Conservation (phyloP, 2,113 vertebrate species). For the Grantiella picta region DNA sequence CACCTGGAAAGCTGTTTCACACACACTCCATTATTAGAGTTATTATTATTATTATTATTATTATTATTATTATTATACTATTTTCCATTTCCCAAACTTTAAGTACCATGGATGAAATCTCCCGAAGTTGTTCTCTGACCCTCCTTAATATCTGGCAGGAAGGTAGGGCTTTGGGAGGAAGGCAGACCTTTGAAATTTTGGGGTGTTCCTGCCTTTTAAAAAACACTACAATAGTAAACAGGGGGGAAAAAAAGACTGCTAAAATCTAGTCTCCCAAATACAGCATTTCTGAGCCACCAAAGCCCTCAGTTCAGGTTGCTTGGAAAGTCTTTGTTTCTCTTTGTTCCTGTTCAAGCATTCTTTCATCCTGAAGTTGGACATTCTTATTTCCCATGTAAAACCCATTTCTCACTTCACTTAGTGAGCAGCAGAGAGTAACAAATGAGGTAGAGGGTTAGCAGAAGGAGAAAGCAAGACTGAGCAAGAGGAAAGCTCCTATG, state of each 20-base stretch:
- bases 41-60: background rate
- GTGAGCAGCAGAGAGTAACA: background rate
- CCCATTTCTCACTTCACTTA: background rate
- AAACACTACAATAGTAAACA: background rate
- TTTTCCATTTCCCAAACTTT: background rate
- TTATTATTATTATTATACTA: background rate
- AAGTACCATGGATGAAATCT: background rate
- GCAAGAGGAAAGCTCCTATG: background rate
- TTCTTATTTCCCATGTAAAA: background rate
- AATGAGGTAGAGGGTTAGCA: background rate
- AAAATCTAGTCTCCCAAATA: background rate
- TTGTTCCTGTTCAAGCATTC: background rate
- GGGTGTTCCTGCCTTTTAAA: background rate
- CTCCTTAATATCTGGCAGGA: background rate
- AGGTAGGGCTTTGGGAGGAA: background rate
- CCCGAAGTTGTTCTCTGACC: background rate
- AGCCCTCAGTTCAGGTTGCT: background rate
- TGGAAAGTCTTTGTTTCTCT: background rate
- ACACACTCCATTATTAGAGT: background rate
- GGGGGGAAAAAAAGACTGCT: background rate
- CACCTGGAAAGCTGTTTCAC: background rate
- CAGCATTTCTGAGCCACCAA: background rate
- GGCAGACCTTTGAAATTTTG: background rate
- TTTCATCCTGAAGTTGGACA: background rate
- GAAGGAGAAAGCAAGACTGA: background rate